These are phyloP conservation scores for Machaerirhynchus nigripectus DNA, from an alignment of 2,113 vertebrate species.

Conservation along the genomic window DNA sequence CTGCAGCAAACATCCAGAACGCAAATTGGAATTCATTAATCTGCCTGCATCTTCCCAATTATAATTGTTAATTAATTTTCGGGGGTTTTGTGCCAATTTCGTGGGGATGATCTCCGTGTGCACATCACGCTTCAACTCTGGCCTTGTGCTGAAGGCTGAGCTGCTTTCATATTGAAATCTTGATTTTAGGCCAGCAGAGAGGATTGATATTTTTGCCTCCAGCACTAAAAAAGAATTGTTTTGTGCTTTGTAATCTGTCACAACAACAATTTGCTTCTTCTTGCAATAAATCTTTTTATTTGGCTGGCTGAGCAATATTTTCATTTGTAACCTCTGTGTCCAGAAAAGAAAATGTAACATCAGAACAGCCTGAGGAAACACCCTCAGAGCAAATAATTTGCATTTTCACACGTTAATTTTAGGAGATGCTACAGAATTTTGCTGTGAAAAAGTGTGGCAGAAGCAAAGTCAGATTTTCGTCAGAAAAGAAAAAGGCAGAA, in stretches of 20 bases:
- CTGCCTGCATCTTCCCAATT: neutral
- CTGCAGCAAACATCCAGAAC: neutral
- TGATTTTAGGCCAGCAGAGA: neutral
- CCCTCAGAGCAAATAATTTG: neutral
- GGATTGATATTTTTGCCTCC: neutral
- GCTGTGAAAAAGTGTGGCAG: neutral
- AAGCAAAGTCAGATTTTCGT: neutral
- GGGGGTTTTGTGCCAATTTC: neutral
- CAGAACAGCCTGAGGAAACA: neutral
- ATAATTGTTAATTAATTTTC: neutral
- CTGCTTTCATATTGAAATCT: neutral
- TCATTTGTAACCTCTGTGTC: neutral
- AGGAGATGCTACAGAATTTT: neutral
- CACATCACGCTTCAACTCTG: neutral
- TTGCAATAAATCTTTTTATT: neutral
- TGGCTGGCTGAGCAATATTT: neutral
- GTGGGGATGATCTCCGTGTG: neutral
- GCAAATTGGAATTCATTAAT: neutral
- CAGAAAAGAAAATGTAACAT: neutral
- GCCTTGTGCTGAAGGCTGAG: neutral
- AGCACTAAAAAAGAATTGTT: neutral
- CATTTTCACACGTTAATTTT: neutral
- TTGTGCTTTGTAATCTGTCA: neutral
- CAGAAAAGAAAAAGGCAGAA: neutral
- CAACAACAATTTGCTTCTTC: neutral